These are phyloP conservation scores for Leistus spinibarbis DNA, from an alignment of 2,888 invertebrate genomes.

Conservation along the genomic window DNA sequence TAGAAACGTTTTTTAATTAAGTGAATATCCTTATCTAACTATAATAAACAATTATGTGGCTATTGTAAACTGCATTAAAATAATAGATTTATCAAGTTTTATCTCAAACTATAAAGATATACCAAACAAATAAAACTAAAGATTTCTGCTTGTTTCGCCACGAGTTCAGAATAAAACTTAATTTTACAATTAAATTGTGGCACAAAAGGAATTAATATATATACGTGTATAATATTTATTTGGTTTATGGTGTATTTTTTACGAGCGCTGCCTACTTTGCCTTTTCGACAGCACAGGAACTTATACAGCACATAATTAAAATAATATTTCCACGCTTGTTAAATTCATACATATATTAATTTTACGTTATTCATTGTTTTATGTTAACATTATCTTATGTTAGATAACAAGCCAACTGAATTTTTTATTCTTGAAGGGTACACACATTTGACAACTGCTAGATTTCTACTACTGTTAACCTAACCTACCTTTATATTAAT, in stretches of 20 bases:
- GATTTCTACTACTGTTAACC: background rate
- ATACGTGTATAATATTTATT: background rate
- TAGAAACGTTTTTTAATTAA: too few species aligned
- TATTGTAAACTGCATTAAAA: background rate
- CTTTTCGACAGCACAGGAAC: background rate
- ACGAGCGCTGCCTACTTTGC: background rate
- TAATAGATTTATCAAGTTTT: background rate
- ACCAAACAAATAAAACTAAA: too few species aligned
- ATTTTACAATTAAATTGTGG: too few species aligned
- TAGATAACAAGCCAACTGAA: background rate
- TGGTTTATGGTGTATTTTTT: background rate
- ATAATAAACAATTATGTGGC: background rate
- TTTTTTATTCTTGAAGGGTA: background rate
- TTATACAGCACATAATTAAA: background rate
- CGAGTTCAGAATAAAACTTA: too few species aligned
- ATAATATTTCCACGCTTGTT: slow-evolving; percentile 1
- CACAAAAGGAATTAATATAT: too few species aligned
- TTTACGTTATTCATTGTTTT: background rate
- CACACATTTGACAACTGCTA: background rate
- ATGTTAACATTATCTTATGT: background rate
- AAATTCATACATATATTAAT: background rate
- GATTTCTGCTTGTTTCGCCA: too few species aligned
- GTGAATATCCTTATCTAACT: too few species aligned
- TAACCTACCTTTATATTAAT: background rate
- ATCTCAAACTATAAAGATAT: background rate